A percentile compares a stretch with the other conserved stretches of the same genome.
These are phyloP conservation scores for Salvator merianae DNA, from an alignment of 2,113 vertebrate genomes.

Conservation along the genomic window DNA sequence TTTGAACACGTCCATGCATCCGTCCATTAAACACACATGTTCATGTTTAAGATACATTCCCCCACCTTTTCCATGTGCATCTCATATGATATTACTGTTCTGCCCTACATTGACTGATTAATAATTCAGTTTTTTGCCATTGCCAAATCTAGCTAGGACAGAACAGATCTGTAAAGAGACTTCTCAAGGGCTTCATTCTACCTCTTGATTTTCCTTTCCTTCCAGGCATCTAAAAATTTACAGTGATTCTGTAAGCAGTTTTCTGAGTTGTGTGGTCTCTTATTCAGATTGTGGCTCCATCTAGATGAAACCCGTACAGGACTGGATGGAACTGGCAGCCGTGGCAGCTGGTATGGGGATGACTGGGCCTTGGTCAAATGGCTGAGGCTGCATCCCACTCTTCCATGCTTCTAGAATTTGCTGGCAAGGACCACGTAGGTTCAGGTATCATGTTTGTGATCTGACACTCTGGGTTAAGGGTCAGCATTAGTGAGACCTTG, in stretches of 20 bases:
- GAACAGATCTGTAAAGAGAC: not conserved
- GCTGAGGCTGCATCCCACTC: too few relatives aligned
- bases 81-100: not conserved
- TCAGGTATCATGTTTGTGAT: too few relatives aligned
- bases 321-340: too few relatives aligned
- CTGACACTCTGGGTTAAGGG: too few relatives aligned
- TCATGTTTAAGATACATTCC: slow-evolving; percentile 24
- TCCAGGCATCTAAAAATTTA: not conserved
- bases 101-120: not conserved
- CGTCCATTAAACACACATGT: slow-evolving; percentile 18
- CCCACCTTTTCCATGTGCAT: too few relatives aligned
- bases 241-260: not conserved
- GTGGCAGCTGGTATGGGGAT: too few relatives aligned
- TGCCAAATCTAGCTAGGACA: not conserved
- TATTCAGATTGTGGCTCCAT: not conserved
- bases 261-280: not conserved
- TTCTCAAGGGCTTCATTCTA: not conserved
- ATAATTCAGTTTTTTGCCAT: too few relatives aligned
- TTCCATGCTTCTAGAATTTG: too few relatives aligned
- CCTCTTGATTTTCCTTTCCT: not conserved
- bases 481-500: too few relatives aligned
- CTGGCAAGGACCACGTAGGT: too few relatives aligned
- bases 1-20: not conserved
- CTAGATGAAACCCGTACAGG: too few relatives aligned
- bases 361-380: too few relatives aligned